These are phyloP conservation scores for Aurelia coerulea DNA, from an alignment of 30 jellyfish, hydroid and myxozoan species.

Conservation along the genomic window DNA sequence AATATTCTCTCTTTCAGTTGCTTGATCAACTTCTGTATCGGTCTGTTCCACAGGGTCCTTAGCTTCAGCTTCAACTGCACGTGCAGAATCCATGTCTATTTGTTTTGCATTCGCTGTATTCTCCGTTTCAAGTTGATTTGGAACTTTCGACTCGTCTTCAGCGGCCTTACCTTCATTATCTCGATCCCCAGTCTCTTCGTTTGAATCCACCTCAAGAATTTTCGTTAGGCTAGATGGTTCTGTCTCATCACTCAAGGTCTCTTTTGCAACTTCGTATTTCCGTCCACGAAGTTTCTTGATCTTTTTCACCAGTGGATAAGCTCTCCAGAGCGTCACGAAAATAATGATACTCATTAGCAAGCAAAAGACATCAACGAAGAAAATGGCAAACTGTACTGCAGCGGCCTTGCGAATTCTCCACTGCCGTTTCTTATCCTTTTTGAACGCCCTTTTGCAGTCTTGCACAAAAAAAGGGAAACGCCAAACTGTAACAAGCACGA, in stretches of 20 bases:
- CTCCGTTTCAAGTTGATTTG: background rate
- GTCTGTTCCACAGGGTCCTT: too few species aligned
- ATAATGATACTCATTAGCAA: constrained; percentile 44
- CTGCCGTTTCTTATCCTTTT: constrained; percentile 26
- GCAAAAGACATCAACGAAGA: constrained; percentile 79
- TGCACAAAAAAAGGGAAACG: constrained; percentile 42
- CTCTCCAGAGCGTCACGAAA: constrained; percentile 78
- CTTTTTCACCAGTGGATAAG: constrained; percentile 70
- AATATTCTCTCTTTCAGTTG: too few species aligned
- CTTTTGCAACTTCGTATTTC: constrained; percentile 10
- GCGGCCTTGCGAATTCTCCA: constrained; percentile 51
- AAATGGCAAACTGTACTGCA: constrained; percentile 51
- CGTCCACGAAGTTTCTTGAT: constrained; percentile 24
- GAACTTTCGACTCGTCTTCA: constrained; percentile 4
- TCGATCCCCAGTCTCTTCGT: constrained; percentile 2
- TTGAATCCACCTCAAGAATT: constrained; percentile 9
- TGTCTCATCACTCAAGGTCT: background rate
- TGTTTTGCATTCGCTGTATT: too few species aligned
- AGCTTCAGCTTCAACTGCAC: too few species aligned
- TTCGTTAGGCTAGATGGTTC: background rate
- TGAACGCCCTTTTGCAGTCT: constrained; percentile 25
- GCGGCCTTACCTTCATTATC: constrained; percentile 8
- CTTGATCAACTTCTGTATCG: too few species aligned
- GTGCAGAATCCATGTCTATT: too few species aligned
- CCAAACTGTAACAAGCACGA: constrained; percentile 71